Evolutionary conservation across 1,140 invertebrate genomes (phyloP).

Genomic region (Metopolophium dirhodum): DNA sequence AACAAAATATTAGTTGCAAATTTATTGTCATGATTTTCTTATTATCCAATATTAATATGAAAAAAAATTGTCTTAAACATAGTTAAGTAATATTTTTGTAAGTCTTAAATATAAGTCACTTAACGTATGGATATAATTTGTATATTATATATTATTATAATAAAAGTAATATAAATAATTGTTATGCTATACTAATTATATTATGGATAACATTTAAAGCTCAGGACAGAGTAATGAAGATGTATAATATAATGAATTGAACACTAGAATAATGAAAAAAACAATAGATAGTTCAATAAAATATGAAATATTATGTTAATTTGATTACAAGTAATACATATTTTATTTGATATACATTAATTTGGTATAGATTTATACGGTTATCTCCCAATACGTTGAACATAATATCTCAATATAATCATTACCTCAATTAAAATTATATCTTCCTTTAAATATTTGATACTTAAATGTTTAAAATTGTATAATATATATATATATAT

Average conservation of each 20-base stretch:
- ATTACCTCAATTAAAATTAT: neutral
- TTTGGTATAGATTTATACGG: neutral
- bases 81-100: neutral
- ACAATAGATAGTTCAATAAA: neutral
- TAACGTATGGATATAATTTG: neutral
- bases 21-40: constrained; percentile 31
- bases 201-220: neutral
- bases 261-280: neutral
- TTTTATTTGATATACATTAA: neutral
- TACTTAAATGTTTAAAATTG: neutral
- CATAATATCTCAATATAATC: neutral
- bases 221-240: neutral
- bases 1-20: neutral
- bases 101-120: neutral
- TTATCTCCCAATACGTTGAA: neutral
- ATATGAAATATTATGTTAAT: neutral
- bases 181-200: neutral
- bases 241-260: neutral
- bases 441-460: neutral
- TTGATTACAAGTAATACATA: neutral
- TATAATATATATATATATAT: too few species aligned
- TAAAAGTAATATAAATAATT: neutral
- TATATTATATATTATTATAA: neutral
- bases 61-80: neutral
- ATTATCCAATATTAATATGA: neutral